Evolutionary conservation across 2,888 invertebrate species (phyloP).

Genomic region (Phytoseiulus persimilis): DNA sequence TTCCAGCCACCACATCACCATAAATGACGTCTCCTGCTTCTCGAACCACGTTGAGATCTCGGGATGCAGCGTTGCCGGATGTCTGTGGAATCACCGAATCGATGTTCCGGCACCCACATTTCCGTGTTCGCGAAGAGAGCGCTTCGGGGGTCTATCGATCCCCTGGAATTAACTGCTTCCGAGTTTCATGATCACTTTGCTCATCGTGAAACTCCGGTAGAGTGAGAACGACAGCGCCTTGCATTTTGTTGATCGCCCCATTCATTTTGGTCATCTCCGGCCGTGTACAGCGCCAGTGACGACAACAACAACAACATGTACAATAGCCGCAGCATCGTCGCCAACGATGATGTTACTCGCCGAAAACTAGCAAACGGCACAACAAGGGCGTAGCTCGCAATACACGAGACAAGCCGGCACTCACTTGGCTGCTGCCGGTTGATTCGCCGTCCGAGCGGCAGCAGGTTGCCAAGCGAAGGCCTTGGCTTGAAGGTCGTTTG

Average conservation of each 20-base stretch:
- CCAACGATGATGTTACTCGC: background rate
- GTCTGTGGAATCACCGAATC: too few relatives aligned
- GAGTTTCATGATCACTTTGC: background rate
- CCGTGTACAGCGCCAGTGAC: background rate
- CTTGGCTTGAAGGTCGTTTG: background rate
- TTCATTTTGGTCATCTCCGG: background rate
- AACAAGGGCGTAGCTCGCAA: slow-evolving; percentile 5
- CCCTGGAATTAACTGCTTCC: background rate
- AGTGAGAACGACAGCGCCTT: background rate
- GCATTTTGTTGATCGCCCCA: background rate
- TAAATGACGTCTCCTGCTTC: background rate
- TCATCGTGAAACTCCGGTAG: background rate
- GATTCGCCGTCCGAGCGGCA: background rate
- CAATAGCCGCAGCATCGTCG: background rate
- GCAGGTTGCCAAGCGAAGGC: background rate
- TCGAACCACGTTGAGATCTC: too few relatives aligned
- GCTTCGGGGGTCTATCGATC: background rate
- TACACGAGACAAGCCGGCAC: background rate
- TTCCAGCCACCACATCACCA: background rate
- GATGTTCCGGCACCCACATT: too few relatives aligned
- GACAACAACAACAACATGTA: background rate
- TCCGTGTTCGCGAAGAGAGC: background rate
- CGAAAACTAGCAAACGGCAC: background rate
- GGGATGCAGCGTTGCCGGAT: too few relatives aligned
- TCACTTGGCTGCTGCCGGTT: background rate